phyloP scores from a whole-genome alignment of 2,888 invertebrate species.

The Odontothrips loti region DNA sequence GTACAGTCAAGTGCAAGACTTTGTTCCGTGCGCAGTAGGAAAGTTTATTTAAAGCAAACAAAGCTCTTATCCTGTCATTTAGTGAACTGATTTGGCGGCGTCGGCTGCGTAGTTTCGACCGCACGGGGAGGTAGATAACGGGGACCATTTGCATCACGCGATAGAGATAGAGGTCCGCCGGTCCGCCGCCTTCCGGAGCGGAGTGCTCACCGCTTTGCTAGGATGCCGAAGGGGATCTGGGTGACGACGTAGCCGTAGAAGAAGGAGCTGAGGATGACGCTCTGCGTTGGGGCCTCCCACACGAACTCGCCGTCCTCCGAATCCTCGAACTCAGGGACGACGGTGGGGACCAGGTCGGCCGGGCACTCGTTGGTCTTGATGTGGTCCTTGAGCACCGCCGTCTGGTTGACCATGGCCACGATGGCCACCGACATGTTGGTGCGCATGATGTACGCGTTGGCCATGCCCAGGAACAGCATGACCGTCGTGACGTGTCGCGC shows the following conservation, averaged over 20 bases:
- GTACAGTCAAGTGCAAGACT: too few relatives aligned
- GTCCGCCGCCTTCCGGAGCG: not conserved
- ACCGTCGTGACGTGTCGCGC: constrained; percentile 77
- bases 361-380: constrained; percentile 58
- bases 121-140: too few relatives aligned
- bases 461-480: constrained; percentile 87
- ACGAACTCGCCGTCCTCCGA: constrained; percentile 56
- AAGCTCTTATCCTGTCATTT: too few relatives aligned
- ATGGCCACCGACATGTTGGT: constrained; percentile 90
- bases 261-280: constrained; percentile 83
- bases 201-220: constrained; percentile 63
- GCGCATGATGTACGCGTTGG: constrained; percentile 84
- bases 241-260: constrained; percentile 92
- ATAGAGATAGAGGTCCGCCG: too few relatives aligned
- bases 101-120: too few relatives aligned
- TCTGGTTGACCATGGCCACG: constrained; percentile 86
- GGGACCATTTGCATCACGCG: too few relatives aligned
- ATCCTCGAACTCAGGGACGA: not conserved
- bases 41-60: too few relatives aligned
- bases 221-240: constrained; percentile 82
- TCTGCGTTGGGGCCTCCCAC: constrained; percentile 73
- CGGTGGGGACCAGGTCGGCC: not conserved
- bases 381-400: constrained; percentile 57
- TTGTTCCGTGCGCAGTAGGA: too few relatives aligned
- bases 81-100: too few relatives aligned